These are phyloP conservation scores for Sebastes baramenuke DNA, from an alignment of 2,797 vertebrate genomes.

Conservation along the genomic window DNA sequence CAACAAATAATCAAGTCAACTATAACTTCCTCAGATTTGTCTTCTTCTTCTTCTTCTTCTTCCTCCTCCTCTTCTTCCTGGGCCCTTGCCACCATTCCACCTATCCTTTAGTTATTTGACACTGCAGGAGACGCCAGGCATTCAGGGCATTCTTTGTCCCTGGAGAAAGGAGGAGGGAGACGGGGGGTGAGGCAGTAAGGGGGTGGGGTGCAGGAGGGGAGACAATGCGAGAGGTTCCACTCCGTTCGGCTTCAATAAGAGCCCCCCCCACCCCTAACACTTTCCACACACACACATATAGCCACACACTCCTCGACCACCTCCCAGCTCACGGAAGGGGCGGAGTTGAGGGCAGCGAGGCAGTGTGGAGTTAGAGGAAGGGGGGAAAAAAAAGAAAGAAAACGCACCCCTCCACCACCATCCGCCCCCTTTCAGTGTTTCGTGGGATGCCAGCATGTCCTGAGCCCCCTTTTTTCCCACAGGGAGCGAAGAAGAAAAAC, in stretches of 20 bases:
- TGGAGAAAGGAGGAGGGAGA: constrained; percentile 65
- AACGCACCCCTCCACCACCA: constrained; percentile 24
- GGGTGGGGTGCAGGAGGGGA: constrained; percentile 49
- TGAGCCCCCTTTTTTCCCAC: constrained; percentile 49
- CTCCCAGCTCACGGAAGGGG: constrained; percentile 67
- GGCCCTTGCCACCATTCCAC: constrained; percentile 48
- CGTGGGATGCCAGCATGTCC: constrained; percentile 61
- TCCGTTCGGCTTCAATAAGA: constrained; percentile 71
- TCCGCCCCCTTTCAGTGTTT: constrained; percentile 41
- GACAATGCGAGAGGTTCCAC: constrained; percentile 76
- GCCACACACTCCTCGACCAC: constrained; percentile 44
- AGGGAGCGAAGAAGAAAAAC: constrained; percentile 22
- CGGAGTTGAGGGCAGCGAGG: constrained; percentile 53
- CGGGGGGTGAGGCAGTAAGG: constrained; percentile 27
- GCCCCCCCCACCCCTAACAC: background rate
- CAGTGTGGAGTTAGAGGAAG: constrained; percentile 51
- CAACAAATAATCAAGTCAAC: background rate
- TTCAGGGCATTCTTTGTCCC: constrained; percentile 78
- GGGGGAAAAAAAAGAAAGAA: constrained; percentile 19
- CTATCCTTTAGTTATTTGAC: constrained; percentile 74
- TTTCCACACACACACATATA: constrained; percentile 32
- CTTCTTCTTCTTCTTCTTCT: background rate
- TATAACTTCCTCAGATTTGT: constrained; percentile 15
- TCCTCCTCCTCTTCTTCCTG: constrained; percentile 27
- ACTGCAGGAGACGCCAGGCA: constrained; percentile 77